phyloP scores from a whole-genome alignment of 2,888 invertebrate genomes.

The Trachelus stipa region DNA sequence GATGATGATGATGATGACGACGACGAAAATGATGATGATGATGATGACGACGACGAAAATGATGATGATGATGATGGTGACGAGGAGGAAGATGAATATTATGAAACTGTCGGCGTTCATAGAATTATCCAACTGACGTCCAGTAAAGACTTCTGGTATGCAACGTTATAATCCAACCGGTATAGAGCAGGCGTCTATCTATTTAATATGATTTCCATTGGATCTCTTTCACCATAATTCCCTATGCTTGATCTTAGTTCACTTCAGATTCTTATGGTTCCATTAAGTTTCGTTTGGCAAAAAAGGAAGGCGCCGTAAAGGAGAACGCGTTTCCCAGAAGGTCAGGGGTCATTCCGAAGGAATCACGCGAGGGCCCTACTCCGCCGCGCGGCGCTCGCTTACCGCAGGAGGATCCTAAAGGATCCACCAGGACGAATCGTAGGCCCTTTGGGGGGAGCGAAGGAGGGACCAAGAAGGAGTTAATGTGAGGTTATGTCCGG shows the following conservation, averaged over 20 bases:
- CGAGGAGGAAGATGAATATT: neutral
- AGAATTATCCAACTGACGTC: neutral
- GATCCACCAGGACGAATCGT: constrained; percentile 37
- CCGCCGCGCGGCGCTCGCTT: constrained; percentile 26
- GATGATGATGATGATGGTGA: no score
- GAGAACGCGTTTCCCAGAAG: constrained; percentile 49
- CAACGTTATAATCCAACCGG: neutral
- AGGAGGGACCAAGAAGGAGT: constrained; percentile 8
- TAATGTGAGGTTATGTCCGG: neutral
- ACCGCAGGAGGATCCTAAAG: constrained; percentile 33
- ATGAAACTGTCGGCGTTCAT: neutral
- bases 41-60: neutral
- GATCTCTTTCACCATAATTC: neutral
- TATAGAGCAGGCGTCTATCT: neutral
- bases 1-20: neutral
- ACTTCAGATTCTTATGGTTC: neutral
- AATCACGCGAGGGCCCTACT: constrained; percentile 50
- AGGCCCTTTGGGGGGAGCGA: constrained; percentile 15
- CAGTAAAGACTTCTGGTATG: neutral
- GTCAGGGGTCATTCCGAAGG: constrained; percentile 58
- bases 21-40: neutral
- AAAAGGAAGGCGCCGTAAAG: neutral
- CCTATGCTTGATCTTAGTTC: neutral
- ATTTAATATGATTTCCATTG: neutral
- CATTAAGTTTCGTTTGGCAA: neutral